phyloP scores from a whole-genome alignment of 2,113 vertebrate species.

The Colossoma macropomum region DNA sequence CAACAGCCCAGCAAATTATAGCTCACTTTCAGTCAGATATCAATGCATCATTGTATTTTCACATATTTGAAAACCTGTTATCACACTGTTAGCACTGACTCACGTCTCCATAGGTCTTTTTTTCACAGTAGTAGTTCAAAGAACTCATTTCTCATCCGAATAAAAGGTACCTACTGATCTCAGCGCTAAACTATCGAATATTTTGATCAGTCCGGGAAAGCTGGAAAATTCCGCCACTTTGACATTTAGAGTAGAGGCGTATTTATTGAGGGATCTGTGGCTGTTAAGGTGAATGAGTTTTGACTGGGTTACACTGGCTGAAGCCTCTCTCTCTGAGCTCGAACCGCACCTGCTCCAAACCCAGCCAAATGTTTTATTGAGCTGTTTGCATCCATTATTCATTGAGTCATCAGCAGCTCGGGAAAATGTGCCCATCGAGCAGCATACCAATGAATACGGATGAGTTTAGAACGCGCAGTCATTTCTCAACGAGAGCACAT shows the following conservation, averaged over 20 bases:
- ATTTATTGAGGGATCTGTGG: slow-evolving; percentile 24
- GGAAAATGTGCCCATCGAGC: slow-evolving; percentile 59
- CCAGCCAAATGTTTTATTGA: slow-evolving; percentile 74
- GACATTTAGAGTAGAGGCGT: slow-evolving; percentile 34
- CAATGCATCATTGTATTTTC: not conserved
- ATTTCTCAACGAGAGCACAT: slow-evolving; percentile 16
- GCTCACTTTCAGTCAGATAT: no score
- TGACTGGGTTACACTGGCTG: slow-evolving; percentile 29
- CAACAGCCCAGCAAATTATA: no score
- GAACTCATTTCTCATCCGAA: not conserved
- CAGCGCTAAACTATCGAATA: not conserved
- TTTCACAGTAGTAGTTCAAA: slow-evolving; percentile 11
- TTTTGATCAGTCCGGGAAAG: slow-evolving; percentile 27
- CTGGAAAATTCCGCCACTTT: slow-evolving; percentile 10
- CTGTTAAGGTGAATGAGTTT: slow-evolving; percentile 41
- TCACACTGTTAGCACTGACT: not conserved
- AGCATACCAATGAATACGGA: slow-evolving; percentile 73
- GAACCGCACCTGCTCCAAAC: slow-evolving; percentile 73
- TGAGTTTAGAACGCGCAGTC: slow-evolving; percentile 12
- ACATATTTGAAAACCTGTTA: not conserved
- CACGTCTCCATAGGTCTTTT: not conserved
- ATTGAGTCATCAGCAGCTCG: slow-evolving; percentile 73
- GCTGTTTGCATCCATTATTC: slow-evolving; percentile 78
- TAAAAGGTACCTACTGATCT: not conserved
- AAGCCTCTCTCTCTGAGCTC: slow-evolving; percentile 24